Base-by-base conservation (phyloP, 2,888 invertebrate genomes). In the Cosmopolites sordidus region DNA sequence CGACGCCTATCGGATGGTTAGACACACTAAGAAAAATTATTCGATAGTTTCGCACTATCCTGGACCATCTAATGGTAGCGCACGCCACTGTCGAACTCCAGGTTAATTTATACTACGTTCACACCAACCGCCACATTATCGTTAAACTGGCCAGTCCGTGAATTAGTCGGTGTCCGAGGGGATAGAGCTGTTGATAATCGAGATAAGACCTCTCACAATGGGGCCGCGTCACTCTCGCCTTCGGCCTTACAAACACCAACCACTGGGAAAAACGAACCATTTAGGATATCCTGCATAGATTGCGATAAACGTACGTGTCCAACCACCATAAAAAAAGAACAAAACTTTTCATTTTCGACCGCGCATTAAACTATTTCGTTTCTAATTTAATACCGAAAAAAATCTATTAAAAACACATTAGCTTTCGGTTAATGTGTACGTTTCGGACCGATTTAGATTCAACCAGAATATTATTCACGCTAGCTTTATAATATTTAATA, bases 211-310 rank as follows among this genome's bases (percentile, higher is more conserved):
- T 46, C 52, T 49, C 53, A 56, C 56, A 56, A 56, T 56, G 49
- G 54, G 54, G 22, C 49, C 47, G 53, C 49, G 45, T 43, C 54
- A 45, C 58, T 43, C 43, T 49, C 57, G 54, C 54, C 54, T 56
- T 43, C 50, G 30, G 48, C 37, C 40, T 48, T 51, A 56, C 56
- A 51, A 56, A 52, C 56, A 45, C 48, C 52, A 52, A 48, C 62
- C 63, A 67, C 63, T 66, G 67, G 65, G 65, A 67, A 68, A 68
- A 66, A 62, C 61, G 60, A 22, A 33, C 64, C 67, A 67, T 67
- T 67, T 67, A 66, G 67, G 67, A 68, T 67, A 68, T 67, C 68
- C 67, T 67, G 68, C 60, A 54, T 60, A 64, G 67, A 66, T 67
- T 64, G 64, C 58, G 57, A 61, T 58, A 62, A 63, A 64, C 58